A percentile compares a stretch with the other conserved stretches of the same genome.
These are phyloP conservation scores for Stenchaetothrips biformis DNA, from an alignment of 2,888 invertebrate species.

Conservation along the genomic window DNA sequence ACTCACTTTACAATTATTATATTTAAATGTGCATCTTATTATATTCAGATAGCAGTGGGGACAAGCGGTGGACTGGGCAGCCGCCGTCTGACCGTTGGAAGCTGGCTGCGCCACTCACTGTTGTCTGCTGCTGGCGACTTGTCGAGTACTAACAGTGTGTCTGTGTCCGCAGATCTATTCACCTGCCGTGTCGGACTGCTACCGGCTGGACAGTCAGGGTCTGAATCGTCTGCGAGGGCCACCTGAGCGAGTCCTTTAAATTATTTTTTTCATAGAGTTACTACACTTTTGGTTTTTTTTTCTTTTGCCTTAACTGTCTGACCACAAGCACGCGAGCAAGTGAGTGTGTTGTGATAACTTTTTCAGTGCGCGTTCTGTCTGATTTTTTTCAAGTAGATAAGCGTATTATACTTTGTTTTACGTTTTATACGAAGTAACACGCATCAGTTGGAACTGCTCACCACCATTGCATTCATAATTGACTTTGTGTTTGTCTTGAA, in stretches of 20 bases:
- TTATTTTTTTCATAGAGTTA: not conserved
- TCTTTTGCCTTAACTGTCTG: not conserved
- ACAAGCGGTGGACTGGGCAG: not conserved
- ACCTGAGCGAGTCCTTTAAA: not conserved
- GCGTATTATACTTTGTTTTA: not conserved
- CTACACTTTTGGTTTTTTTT: not conserved
- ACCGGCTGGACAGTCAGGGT: constrained; percentile 17
- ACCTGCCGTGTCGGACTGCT: constrained; percentile 22
- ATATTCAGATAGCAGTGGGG: not conserved
- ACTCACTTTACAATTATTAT: not conserved
- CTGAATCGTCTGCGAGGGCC: not conserved
- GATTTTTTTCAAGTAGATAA: not conserved
- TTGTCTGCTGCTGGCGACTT: no score
- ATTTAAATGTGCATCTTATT: not conserved
- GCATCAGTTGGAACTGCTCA: not conserved
- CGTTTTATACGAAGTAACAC: not conserved
- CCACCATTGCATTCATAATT: no score
- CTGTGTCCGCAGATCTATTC: constrained; percentile 2
- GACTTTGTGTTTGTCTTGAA: no score
- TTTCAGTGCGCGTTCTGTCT: not conserved
- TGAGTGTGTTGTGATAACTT: constrained; percentile 21
- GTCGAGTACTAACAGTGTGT: no score
- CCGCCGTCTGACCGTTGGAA: not conserved
- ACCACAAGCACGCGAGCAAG: constrained; percentile 1
- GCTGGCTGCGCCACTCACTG: no score